Evolutionary conservation across 2,888 invertebrate genomes (phyloP).

Genomic region (Zonitis immaculata): DNA sequence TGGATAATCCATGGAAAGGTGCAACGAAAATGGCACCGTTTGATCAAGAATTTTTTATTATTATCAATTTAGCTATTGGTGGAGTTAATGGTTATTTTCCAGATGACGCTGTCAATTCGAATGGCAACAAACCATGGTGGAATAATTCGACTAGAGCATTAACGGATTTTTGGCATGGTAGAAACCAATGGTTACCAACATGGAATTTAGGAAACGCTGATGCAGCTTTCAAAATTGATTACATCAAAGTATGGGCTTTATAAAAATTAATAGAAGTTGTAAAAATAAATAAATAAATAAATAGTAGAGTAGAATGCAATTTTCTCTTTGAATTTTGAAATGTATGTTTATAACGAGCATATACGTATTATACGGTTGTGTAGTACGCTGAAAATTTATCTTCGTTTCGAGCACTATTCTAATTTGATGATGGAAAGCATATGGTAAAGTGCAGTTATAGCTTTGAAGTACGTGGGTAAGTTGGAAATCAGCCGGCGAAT

Average conservation of each 20-base stretch:
- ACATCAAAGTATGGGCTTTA: constrained; percentile 56
- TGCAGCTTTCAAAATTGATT: constrained; percentile 61
- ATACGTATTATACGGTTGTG: too few relatives aligned
- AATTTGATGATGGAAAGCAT: constrained; percentile 1
- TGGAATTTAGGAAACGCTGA: constrained; percentile 50
- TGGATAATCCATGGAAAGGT: constrained; percentile 56
- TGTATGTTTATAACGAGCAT: not conserved
- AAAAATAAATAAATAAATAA: too few relatives aligned
- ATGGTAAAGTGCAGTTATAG: not conserved
- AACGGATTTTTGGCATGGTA: constrained; percentile 59
- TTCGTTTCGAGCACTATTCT: not conserved
- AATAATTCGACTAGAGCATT: constrained; percentile 47
- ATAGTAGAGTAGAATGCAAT: not conserved
- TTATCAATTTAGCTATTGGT: constrained; percentile 54
- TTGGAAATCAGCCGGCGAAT: not conserved
- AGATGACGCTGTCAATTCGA: constrained; percentile 55
- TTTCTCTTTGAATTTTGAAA: not conserved
- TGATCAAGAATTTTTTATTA: constrained; percentile 62
- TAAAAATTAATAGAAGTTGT: constrained; percentile 6
- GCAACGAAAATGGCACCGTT: constrained; percentile 60
- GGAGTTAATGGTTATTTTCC: constrained; percentile 61
- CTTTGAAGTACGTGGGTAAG: not conserved
- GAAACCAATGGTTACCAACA: constrained; percentile 53
- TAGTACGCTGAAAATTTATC: not conserved
- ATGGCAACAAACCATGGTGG: constrained; percentile 57